A percentile compares a stretch with the other conserved stretches of the same genome.
Evolutionary conservation across 2,888 invertebrate genomes (phyloP).

Genomic region (Tenthredo scrophulariae): DNA sequence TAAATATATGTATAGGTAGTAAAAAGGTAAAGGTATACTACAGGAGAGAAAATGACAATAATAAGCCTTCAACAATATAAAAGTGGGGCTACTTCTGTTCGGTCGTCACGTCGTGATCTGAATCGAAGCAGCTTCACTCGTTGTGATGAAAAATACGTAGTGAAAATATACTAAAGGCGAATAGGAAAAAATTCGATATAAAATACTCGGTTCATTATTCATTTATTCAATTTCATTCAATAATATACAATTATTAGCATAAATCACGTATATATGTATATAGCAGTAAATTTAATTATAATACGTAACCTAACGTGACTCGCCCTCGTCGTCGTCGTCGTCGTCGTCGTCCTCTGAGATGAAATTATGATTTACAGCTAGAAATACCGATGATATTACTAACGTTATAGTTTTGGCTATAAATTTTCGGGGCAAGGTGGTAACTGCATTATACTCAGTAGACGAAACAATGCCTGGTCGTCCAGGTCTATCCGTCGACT

Average conservation of each 20-base stretch:
- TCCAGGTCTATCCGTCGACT: background rate
- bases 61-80: slow-evolving; percentile 10
- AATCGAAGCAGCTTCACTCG: background rate
- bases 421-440: slow-evolving; percentile 2
- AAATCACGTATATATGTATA: background rate
- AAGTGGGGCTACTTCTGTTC: background rate
- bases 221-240: background rate
- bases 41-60: background rate
- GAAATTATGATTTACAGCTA: slow-evolving; percentile 20
- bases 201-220: background rate
- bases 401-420: slow-evolving; percentile 21
- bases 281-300: background rate
- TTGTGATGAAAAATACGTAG: background rate
- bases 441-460: slow-evolving; percentile 24
- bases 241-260: background rate
- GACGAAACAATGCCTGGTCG: slow-evolving; percentile 15
- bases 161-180: background rate
- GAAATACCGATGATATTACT: slow-evolving; percentile 36
- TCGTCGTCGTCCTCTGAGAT: background rate
- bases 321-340: background rate
- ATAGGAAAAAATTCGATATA: too few species aligned
- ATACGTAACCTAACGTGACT: background rate
- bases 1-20: background rate
- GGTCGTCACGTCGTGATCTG: background rate
- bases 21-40: background rate